Conservation (phyloP, 2,888 invertebrate genomes). For the Colostygia pectinataria region DNA sequence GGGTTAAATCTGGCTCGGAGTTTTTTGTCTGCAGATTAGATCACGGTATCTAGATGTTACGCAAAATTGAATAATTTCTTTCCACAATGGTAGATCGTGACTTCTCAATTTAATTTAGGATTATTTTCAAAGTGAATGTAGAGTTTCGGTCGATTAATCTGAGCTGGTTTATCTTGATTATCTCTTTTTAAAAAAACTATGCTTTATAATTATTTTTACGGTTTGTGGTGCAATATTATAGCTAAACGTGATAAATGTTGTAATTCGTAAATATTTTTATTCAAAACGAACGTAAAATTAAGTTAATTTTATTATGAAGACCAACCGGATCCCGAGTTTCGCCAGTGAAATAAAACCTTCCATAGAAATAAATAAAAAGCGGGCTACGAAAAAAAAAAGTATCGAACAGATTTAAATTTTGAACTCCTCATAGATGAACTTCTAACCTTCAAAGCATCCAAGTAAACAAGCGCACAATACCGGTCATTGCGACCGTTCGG, state of each 20-base stretch:
- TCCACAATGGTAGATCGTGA: slow-evolving; percentile 52
- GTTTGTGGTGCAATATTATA: too few species aligned
- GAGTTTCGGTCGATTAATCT: slow-evolving; percentile 44
- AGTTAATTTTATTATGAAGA: too few species aligned
- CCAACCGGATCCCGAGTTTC: too few species aligned
- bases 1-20: slow-evolving; percentile 68
- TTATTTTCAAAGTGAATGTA: slow-evolving; percentile 35
- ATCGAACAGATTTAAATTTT: background rate
- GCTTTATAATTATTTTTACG: too few species aligned
- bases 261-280: too few species aligned
- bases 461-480: slow-evolving; percentile 40
- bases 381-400: too few species aligned
- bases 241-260: too few species aligned
- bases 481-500: slow-evolving; percentile 46
- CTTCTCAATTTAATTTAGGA: slow-evolving; percentile 42
- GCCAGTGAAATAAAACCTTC: too few species aligned
- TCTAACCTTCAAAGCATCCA: slow-evolving; percentile 8
- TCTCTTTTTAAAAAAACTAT: background rate
- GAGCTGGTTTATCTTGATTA: slow-evolving; percentile 15
- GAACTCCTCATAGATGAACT: slow-evolving; percentile 2
- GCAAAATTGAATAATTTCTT: slow-evolving; percentile 74
- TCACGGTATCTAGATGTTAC: slow-evolving; percentile 73
- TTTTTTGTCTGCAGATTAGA: slow-evolving; percentile 69
- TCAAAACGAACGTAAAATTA: too few species aligned
- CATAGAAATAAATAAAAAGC: too few species aligned